These are phyloP conservation scores for Xylocopa sonorina DNA, from an alignment of 1,140 invertebrate genomes.

Conservation along the genomic window DNA sequence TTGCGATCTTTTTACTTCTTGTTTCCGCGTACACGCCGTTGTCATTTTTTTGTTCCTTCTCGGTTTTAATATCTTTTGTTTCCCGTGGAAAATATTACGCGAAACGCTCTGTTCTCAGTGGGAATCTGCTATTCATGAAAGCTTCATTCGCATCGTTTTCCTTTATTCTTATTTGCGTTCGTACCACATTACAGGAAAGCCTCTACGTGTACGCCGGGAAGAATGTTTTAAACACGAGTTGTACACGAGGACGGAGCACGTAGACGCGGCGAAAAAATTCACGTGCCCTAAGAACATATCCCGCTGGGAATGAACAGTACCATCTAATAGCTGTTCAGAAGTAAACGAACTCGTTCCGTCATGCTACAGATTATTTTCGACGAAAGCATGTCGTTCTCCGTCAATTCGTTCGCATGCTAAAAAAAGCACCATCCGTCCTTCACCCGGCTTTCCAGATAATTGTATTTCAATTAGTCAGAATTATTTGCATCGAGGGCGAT, in stretches of 20 bases:
- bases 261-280: not conserved
- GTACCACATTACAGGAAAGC: not conserved
- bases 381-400: not conserved
- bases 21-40: not conserved
- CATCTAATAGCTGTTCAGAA: slow-evolving; percentile 75
- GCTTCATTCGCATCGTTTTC: too few relatives aligned
- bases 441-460: not conserved
- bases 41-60: not conserved
- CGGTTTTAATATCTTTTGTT: too few relatives aligned
- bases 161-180: not conserved
- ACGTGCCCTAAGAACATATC: too few relatives aligned
- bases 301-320: slow-evolving; percentile 80
- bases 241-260: not conserved
- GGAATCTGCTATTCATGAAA: not conserved
- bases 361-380: slow-evolving; percentile 54
- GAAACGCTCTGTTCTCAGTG: not conserved
- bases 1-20: not conserved
- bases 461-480: slow-evolving; percentile 13
- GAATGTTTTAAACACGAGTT: not conserved
- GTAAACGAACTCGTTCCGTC: slow-evolving; percentile 64
- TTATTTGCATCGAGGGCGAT: not conserved
- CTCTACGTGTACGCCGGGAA: not conserved
- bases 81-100: not conserved
- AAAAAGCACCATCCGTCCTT: not conserved
- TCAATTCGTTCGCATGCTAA: too few relatives aligned